Evolutionary conservation across 2,113 vertebrate species (phyloP).

Genomic region (Chaetodon auriga): DNA sequence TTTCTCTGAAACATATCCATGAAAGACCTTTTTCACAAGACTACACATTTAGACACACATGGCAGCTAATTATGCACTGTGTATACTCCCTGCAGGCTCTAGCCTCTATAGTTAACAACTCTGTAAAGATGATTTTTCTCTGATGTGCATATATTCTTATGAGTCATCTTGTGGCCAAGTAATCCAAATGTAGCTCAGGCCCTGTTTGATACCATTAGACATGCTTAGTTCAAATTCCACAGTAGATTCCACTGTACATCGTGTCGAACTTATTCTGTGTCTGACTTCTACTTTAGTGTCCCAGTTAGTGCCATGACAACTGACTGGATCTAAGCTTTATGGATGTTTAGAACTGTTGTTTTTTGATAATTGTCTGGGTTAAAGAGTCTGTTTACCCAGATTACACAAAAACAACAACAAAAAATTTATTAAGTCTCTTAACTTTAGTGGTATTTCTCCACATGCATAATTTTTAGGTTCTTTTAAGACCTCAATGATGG

Average conservation of each 20-base stretch:
- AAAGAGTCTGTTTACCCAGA: too few species aligned
- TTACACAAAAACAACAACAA: too few species aligned
- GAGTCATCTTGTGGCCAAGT: neutral
- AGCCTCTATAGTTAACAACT: neutral
- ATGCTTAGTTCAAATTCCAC: neutral
- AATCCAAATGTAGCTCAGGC: neutral
- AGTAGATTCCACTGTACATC: neutral
- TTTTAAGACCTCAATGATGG: too few species aligned
- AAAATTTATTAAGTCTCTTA: too few species aligned
- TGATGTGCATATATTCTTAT: neutral
- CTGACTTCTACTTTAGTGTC: neutral
- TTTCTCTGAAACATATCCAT: neutral
- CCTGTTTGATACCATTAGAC: neutral
- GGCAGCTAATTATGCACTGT: constrained; percentile 36
- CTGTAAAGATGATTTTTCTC: neutral
- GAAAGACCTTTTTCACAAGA: constrained; percentile 26
- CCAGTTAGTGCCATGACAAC: neutral
- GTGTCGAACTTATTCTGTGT: neutral
- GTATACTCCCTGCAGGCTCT: constrained; percentile 11
- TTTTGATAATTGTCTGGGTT: too few species aligned
- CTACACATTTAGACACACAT: constrained; percentile 4
- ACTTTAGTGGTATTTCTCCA: too few species aligned
- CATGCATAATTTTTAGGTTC: too few species aligned
- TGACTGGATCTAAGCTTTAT: neutral
- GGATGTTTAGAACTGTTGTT: neutral